Conservation (phyloP, 2,888 invertebrate species). For the Drosophila kuntzei region DNA sequence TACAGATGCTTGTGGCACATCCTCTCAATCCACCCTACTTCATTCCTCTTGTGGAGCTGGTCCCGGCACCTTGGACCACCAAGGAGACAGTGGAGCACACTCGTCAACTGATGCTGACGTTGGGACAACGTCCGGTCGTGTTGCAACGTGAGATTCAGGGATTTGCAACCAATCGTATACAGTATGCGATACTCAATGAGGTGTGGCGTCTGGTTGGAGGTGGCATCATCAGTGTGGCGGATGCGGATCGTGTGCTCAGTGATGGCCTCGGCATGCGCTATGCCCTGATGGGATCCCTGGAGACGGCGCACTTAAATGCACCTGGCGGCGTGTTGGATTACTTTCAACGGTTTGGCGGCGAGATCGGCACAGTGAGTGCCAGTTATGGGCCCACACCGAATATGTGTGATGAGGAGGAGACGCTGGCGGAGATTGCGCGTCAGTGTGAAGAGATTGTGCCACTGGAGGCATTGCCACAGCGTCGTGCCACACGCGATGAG, state of each 20-base stretch:
- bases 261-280: slow-evolving; percentile 97
- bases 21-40: slow-evolving; percentile 99
- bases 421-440: slow-evolving; percentile 89
- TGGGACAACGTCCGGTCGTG: slow-evolving; percentile 96
- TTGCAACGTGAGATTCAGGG: slow-evolving; percentile 95
- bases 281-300: slow-evolving; percentile 96
- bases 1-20: slow-evolving; percentile 90
- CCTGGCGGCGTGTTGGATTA: slow-evolving; percentile 92
- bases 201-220: slow-evolving; percentile 94
- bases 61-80: slow-evolving; percentile 97
- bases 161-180: slow-evolving; percentile 97
- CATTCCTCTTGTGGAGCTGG: slow-evolving; percentile 96
- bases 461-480: slow-evolving; percentile 88
- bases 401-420: slow-evolving; percentile 89
- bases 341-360: slow-evolving; percentile 88
- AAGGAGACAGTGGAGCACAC: slow-evolving; percentile 90
- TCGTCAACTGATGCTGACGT: slow-evolving; percentile 91
- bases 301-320: slow-evolving; percentile 97
- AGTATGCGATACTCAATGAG: slow-evolving; percentile 97
- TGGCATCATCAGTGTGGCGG: slow-evolving; percentile 92
- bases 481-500: slow-evolving; percentile 92
- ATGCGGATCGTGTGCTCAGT: slow-evolving; percentile 96
- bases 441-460: slow-evolving; percentile 91
- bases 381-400: slow-evolving; percentile 91
- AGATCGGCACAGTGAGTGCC: slow-evolving; percentile 88